phyloP scores from a whole-genome alignment of 2,888 invertebrate genomes.

The Hypolimnas misippus region DNA sequence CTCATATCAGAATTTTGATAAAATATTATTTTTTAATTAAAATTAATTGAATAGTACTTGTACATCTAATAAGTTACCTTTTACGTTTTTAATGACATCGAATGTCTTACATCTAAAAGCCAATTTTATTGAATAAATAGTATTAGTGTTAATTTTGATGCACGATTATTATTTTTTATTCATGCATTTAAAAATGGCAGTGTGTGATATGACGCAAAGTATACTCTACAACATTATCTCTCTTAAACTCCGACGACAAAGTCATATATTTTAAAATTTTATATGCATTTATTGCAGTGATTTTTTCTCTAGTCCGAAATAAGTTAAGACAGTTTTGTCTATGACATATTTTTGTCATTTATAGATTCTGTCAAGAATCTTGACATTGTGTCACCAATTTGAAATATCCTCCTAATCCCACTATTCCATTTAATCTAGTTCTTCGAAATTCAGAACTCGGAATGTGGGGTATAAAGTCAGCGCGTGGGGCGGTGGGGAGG shows the following conservation, averaged over 20 bases:
- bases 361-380: neutral
- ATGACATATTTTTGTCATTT: neutral
- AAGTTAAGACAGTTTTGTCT: slow-evolving; percentile 1
- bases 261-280: neutral
- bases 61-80: neutral
- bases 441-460: slow-evolving; percentile 71
- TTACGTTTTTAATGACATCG: neutral
- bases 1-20: slow-evolving; percentile 7
- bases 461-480: slow-evolving; percentile 59
- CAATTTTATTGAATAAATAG: slow-evolving; percentile 10
- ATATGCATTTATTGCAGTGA: neutral
- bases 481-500: slow-evolving; percentile 68
- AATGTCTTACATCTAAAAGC: slow-evolving; percentile 19
- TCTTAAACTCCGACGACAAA: neutral
- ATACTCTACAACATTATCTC: slow-evolving; percentile 17
- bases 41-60: neutral
- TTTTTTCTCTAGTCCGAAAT: neutral
- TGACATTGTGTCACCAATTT: neutral
- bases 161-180: slow-evolving; percentile 14
- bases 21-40: neutral
- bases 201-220: slow-evolving; percentile 38
- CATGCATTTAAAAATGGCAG: slow-evolving; percentile 37
- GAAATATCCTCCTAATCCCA: slow-evolving; percentile 12
- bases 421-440: slow-evolving; percentile 68
- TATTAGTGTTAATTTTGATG: slow-evolving; percentile 9